A percentile compares a stretch with the other conserved stretches of the same genome.
phyloP scores from a whole-genome alignment of 2,797 vertebrate genomes.

The Eremophila alpestris region DNA sequence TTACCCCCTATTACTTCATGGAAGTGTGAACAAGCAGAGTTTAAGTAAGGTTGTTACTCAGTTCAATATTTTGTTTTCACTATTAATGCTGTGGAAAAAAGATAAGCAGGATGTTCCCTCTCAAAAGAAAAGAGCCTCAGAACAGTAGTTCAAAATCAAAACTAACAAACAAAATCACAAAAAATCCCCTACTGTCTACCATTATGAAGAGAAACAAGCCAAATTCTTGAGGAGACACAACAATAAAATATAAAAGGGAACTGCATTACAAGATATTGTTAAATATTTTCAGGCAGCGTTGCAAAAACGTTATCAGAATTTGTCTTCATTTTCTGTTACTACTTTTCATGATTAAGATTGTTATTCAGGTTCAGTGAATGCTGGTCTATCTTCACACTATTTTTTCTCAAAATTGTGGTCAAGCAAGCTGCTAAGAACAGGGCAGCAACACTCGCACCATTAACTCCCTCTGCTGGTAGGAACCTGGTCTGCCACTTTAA shows the following conservation, averaged over 20 bases:
- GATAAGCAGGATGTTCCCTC: not conserved
- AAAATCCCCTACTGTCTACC: not conserved
- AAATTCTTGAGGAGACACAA: not conserved
- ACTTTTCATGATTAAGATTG: not conserved
- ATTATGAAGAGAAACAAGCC: not conserved
- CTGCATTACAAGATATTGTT: not conserved
- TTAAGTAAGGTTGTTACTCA: not conserved
- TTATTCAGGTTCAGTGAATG: not conserved
- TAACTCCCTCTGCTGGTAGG: conserved; percentile 52
- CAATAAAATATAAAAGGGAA: not conserved
- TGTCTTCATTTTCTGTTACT: not conserved
- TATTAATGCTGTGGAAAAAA: not conserved
- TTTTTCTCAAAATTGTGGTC: not conserved
- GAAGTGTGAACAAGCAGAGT: not conserved
- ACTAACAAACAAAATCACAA: not conserved
- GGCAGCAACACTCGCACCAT: not conserved
- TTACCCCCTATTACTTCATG: not conserved
- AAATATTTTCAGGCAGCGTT: not conserved
- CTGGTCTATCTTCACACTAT: not conserved
- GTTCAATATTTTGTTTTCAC: not conserved
- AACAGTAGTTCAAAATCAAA: not conserved
- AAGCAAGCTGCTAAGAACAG: not conserved
- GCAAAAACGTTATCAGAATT: not conserved
- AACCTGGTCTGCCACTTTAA: not conserved
- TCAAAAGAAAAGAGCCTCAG: not conserved